A percentile compares a stretch with the other conserved stretches of the same genome.
phyloP scores from a whole-genome alignment of 2,888 invertebrate species.

The Andrena praecox region DNA sequence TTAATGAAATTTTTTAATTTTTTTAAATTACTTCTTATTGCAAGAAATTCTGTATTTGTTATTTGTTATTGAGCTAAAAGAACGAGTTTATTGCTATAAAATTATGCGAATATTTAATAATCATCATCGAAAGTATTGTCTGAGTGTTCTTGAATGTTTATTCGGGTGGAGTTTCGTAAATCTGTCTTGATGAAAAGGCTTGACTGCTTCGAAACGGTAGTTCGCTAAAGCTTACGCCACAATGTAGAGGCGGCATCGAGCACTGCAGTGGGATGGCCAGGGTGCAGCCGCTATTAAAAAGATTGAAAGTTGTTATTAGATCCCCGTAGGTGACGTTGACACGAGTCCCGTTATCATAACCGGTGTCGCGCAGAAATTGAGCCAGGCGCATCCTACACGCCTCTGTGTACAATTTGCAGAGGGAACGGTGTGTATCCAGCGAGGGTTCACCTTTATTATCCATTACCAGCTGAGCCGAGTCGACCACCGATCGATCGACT shows the following conservation, averaged over 20 bases:
- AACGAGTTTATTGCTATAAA: no score
- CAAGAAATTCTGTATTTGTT: no score
- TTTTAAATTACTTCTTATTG: no score
- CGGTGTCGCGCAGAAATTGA: constrained; percentile 52
- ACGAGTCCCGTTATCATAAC: constrained; percentile 56
- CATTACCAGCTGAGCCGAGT: constrained; percentile 3
- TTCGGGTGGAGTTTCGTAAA: no score
- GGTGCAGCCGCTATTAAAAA: constrained; percentile 25
- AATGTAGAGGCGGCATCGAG: not conserved
- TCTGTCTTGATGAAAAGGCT: no score
- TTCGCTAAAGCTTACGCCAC: not conserved
- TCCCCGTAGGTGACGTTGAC: constrained; percentile 39
- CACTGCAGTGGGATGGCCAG: not conserved
- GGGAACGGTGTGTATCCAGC: constrained; percentile 19
- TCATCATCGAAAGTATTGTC: no score
- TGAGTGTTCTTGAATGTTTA: no score
- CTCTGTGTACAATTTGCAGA: constrained; percentile 58
- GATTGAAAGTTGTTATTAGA: constrained; percentile 42
- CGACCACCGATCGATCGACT: constrained; percentile 1
- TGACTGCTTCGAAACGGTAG: not conserved
- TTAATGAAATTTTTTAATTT: no score
- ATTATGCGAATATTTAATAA: no score
- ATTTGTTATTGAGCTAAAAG: no score
- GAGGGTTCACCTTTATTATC: constrained; percentile 43
- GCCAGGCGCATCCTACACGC: constrained; percentile 60